A percentile compares a stretch with the other conserved stretches of the same genome.
Conservation (phyloP, 2,888 invertebrate species). For the Ectropis crepuscularia region DNA sequence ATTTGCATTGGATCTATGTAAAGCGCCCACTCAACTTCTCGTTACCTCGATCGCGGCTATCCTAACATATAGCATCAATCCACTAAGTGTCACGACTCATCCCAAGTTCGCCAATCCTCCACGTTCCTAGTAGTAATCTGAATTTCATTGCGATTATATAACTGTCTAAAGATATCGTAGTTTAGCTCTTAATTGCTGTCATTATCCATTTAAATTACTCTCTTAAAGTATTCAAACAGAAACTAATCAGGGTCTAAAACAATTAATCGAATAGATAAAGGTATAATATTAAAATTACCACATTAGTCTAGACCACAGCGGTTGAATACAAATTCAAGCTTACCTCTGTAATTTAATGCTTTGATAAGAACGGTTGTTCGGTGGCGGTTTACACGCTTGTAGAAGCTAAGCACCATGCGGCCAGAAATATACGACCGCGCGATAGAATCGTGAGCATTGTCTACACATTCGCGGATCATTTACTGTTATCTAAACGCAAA, state of each 20-base stretch:
- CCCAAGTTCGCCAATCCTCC: constrained; percentile 49
- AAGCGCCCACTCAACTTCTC: constrained; percentile 69
- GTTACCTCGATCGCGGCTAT: constrained; percentile 61
- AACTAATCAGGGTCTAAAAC: constrained; percentile 40
- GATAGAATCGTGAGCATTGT: constrained; percentile 52
- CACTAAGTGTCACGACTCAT: constrained; percentile 66
- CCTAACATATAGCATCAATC: constrained; percentile 53
- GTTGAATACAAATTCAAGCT: constrained; percentile 49
- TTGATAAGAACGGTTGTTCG: constrained; percentile 57
- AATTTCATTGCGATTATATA: constrained; percentile 22
- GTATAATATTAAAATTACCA: constrained; percentile 35
- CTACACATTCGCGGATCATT: constrained; percentile 54
- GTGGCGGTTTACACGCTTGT: constrained; percentile 55
- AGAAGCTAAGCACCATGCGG: constrained; percentile 48
- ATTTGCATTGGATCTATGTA: constrained; percentile 78
- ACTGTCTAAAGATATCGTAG: constrained; percentile 5
- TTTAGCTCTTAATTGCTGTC: constrained; percentile 10
- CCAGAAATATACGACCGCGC: constrained; percentile 51
- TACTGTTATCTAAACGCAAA: constrained; percentile 61
- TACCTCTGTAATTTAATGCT: constrained; percentile 58
- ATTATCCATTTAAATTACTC: constrained; percentile 24
- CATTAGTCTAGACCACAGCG: constrained; percentile 53
- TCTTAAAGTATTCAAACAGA: constrained; percentile 2
- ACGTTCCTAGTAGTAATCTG: constrained; percentile 44
- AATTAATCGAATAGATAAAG: constrained; percentile 48